Evolutionary conservation across 35 echinoderm and acorn worm species (phyloP), one percentile per base, ranked within the genome.

Genomic region (Apostichopus japonicus): DNA sequence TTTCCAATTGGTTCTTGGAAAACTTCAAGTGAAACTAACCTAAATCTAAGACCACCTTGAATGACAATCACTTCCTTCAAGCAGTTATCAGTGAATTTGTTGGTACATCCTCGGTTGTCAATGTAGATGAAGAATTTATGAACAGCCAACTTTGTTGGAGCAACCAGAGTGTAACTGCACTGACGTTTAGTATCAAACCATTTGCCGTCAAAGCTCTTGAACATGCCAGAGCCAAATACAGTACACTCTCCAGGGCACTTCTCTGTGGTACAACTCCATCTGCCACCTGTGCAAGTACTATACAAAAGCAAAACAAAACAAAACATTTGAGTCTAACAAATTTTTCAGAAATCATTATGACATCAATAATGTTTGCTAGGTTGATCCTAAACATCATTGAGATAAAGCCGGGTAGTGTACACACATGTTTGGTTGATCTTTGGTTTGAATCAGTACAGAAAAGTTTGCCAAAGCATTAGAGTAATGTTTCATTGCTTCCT

Each of bases 31-130:
- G 57, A 23, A 8, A 72, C 86, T 54, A 19, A 89, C 86, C 10
- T 89, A 63, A 53, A 89, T 22, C 59, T 89, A 25, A 54, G 23
- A 51, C 61, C 13, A 33, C 7, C 67, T 16, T 72, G 59, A 4
- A 22, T 54, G 86, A 89, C 19, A 65, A 72, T 63, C n/a, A 89
- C 13, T 52, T 89, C 86, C 67, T 65, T 89, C 56, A 89, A 7
- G 17, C 11, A 89, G 24, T 89, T 89, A 10, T 65, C 61, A 16
- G 33, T 19, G 2, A 16, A 51, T 72, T 7, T 17, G 23, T 6
- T 54, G 16, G 23, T 14, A 54, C 86, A 89, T 72, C 86, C 86
- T 73, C 86, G 71, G 86, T 89, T 89, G 86, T 89, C 86, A 72
- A 89, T 63, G 62, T 67, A 52, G 24, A 89, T 54, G 63, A 65